Base-by-base conservation (phyloP, 2,113 vertebrate species). In the Periophthalmus modestus region DNA sequence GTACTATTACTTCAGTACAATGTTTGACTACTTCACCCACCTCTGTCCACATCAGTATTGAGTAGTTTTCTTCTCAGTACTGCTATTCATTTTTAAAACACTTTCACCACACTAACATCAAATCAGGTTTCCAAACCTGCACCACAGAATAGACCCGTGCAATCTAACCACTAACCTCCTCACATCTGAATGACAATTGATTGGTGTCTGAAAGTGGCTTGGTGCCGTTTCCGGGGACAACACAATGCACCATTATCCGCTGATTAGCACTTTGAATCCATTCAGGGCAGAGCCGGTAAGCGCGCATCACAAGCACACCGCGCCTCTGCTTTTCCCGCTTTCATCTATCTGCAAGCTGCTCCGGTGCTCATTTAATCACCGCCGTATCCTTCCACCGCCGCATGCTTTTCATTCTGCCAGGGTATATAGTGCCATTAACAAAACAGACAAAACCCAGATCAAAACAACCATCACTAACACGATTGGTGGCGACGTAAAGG, bases 211-310 rank as follows among this genome's bases (percentile, higher is more conserved):
- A 81, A 2, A 68, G 2, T 21, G 73, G 68, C 70, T 57, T 24
- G 34, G 58, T 46, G 36, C 61, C 69, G 7, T 1, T 14, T 23
- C 71, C 77, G 66, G 48, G 23, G 23, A 82, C 62, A 47, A 72
- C 72, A 75, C 21, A 79, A 79, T 69, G 81, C 82, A 72, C 76
- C 83, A 85, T 87, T 79, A 82, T 74, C 83, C 66, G 0, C 81
- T 80, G 84, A 88, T 86, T 85, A 83, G 68, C 85, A 81, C 74
- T 85, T 84, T 75, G 76, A 79, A 81, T 81, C 82, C 65, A 77
- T 84, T 76, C 52, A 75, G 55, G 74, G 72, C 48, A 72, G 82
- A 73, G 28, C 73, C 71, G 11, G 80, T 72, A 77, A 83, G 85
- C 68, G 77, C 14, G 81, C 74, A 90, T 86, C 78, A 80, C 78